These are phyloP conservation scores for Drosophila prosaltans DNA, from an alignment of 1,140 invertebrate genomes.

Conservation along the genomic window DNA sequence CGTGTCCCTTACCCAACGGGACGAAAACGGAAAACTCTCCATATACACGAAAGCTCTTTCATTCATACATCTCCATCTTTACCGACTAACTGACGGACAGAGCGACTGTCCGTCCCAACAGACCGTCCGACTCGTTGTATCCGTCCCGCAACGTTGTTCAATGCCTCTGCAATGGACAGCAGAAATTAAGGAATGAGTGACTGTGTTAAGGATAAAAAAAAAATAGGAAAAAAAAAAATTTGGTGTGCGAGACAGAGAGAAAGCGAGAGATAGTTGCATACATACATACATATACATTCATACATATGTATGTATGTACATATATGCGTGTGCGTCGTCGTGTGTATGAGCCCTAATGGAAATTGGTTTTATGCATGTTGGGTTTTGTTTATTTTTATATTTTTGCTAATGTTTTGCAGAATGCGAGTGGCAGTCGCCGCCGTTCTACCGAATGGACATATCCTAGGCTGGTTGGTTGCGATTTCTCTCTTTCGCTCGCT, in stretches of 20 bases:
- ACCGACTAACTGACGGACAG: background rate
- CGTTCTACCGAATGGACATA: slow-evolving; percentile 51
- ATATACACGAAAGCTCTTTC: slow-evolving; percentile 2
- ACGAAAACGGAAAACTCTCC: background rate
- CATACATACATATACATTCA: background rate
- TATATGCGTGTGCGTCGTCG: slow-evolving; percentile 19
- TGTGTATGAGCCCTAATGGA: slow-evolving; percentile 68
- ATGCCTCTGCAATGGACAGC: slow-evolving; percentile 50
- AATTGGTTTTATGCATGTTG: slow-evolving; percentile 82
- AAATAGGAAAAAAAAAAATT: background rate
- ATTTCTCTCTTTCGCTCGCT: slow-evolving; percentile 28
- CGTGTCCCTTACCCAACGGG: background rate
- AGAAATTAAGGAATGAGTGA: slow-evolving; percentile 29
- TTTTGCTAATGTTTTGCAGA: slow-evolving; percentile 81
- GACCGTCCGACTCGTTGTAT: background rate
- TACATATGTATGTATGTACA: too few relatives aligned
- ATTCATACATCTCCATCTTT: slow-evolving; percentile 1
- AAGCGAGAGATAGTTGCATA: slow-evolving; percentile 12
- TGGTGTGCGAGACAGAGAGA: too few relatives aligned
- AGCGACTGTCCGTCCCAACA: background rate
- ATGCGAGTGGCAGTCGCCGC: slow-evolving; percentile 69
- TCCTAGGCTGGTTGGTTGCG: slow-evolving; percentile 25
- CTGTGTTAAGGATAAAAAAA: slow-evolving; percentile 8
- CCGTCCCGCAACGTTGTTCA: slow-evolving; percentile 33
- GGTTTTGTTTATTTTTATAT: slow-evolving; percentile 82